Evolutionary conservation across 2,888 invertebrate species (phyloP).

Genomic region (Monopis laevigella): DNA sequence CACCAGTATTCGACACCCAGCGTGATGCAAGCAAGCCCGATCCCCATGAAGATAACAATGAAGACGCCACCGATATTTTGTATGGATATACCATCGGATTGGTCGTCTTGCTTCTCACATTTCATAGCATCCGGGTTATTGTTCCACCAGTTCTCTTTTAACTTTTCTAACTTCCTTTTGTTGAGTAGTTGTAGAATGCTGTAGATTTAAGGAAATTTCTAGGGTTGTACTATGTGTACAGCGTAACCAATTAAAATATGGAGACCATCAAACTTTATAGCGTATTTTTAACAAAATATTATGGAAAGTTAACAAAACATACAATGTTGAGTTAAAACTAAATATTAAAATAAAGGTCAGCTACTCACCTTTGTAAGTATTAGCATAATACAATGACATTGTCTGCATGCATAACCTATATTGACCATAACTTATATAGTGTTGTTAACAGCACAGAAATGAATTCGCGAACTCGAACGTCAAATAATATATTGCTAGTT

Average conservation of each 20-base stretch:
- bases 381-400: slow-evolving; percentile 27
- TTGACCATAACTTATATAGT: too few species aligned
- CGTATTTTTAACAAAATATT: too few species aligned
- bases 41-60: slow-evolving; percentile 96
- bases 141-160: slow-evolving; percentile 98
- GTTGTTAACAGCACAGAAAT: too few species aligned
- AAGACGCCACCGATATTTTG: slow-evolving; percentile 98
- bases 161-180: slow-evolving; percentile 88
- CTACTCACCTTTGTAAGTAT: slow-evolving; percentile 26
- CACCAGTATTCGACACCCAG: slow-evolving; percentile 95
- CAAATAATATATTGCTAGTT: too few species aligned
- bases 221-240: too few species aligned
- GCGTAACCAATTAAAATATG: too few species aligned
- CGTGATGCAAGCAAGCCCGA: slow-evolving; percentile 89
- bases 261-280: too few species aligned
- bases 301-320: not conserved
- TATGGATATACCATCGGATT: slow-evolving; percentile 96
- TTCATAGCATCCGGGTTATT: slow-evolving; percentile 79
- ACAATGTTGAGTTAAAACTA: not conserved
- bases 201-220: too few species aligned
- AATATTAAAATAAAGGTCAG: too few species aligned
- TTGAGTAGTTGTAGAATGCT: slow-evolving; percentile 95
- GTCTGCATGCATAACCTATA: not conserved
- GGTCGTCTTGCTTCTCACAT: slow-evolving; percentile 90
- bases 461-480: too few species aligned